Base-by-base conservation (phyloP, 2,888 invertebrate genomes). In the Dascillus cervinus region DNA sequence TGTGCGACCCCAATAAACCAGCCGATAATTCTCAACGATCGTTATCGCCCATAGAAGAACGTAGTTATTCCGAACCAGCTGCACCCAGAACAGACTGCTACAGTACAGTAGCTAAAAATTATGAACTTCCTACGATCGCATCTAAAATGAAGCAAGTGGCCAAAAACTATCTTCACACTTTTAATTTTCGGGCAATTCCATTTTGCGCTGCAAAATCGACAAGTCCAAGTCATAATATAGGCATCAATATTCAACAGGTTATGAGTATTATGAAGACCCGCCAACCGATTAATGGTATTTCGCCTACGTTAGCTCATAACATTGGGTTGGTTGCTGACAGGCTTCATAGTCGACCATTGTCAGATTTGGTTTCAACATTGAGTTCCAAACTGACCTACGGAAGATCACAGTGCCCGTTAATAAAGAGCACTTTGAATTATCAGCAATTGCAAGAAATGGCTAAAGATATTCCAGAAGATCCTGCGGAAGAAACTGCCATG, bases 91-190 rank as follows among this genome's bases (percentile, higher is more conserved):
- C 8, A 1, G 31, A 36, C 1, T 29, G 13, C 14, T 27, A 12
- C n/a, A 15, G 10, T 8, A 26, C 6, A 1, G 6, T 23, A 25
- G 46, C 46, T n/a, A 58, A 45, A 33, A 62, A 54, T 15, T 80
- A 79, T 52, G 75, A 77, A 55, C 50, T 70, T 53, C 78, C 79
- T 3, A 80, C 80, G 0, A 70, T 75, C n/a, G 71, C 80, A 0
- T 79, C 80, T 0, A 72, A 70, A 52, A 68, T 77, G 69, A 80
- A 79, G 52, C 73, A 73, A 51, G 71, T 71, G 0, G 70, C 71
- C 14, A 66, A 69, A 50, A 67, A 70, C 5, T 73, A 70, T 49
- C 70, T 70, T 29, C 33, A 41, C 9, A 50, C 56, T 34, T 64
- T 62, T 34, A 66, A 67, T 46, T 65, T 68, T 31, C 60, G 65